A percentile compares a stretch with the other conserved stretches of the same genome.
These are phyloP conservation scores for Catocala fraxini DNA, from an alignment of 2,888 invertebrate genomes.

Conservation along the genomic window DNA sequence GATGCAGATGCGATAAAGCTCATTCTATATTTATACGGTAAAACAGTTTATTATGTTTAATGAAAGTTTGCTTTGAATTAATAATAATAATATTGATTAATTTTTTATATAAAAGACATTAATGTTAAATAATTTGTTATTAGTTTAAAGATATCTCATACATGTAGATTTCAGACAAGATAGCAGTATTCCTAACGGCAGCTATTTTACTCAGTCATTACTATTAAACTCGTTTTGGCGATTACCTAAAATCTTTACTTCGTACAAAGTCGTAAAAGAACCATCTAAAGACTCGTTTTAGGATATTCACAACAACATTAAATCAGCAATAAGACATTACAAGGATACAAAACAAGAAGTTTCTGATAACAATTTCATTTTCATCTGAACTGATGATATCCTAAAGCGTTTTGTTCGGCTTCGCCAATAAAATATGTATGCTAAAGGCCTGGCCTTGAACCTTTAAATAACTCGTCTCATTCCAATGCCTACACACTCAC, in stretches of 20 bases:
- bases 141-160: no score
- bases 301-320: slow-evolving; percentile 27
- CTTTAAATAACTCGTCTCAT: slow-evolving; percentile 29
- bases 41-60: no score
- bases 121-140: no score
- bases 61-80: no score
- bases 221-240: not conserved
- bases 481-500: slow-evolving; percentile 15
- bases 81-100: no score
- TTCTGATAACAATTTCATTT: slow-evolving; percentile 38
- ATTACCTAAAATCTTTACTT: slow-evolving; percentile 19
- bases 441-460: slow-evolving; percentile 33
- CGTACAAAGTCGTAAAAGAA: slow-evolving; percentile 20
- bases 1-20: no score
- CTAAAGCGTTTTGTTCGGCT: slow-evolving; percentile 27
- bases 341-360: slow-evolving; percentile 28
- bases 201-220: not conserved
- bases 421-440: slow-evolving; percentile 48
- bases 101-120: no score
- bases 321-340: slow-evolving; percentile 21
- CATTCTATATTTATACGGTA: no score
- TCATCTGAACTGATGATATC: slow-evolving; percentile 31
- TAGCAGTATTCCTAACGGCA: not conserved
- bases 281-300: slow-evolving; percentile 6
- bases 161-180: no score